Evolutionary conservation across 2,113 vertebrate species (phyloP).

Genomic region (Bambusicola thoracicus): DNA sequence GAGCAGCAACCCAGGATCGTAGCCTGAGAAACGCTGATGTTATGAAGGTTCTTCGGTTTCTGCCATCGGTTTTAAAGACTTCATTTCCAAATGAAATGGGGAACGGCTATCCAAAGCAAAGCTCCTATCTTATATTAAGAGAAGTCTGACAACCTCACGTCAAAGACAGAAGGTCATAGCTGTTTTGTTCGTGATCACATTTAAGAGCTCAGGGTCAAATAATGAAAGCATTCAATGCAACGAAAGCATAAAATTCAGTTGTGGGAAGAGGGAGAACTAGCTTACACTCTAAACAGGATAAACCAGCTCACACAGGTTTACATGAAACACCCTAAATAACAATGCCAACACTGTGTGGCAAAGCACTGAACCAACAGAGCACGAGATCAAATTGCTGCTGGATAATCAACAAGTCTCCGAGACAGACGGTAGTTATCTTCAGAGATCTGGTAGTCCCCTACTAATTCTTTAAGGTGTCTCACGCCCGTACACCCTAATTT

Average conservation of each 20-base stretch:
- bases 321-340: constrained; percentile 18
- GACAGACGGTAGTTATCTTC: background rate
- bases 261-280: background rate
- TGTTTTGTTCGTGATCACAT: background rate
- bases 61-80: background rate
- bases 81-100: background rate
- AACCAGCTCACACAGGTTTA: constrained; percentile 53
- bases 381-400: constrained; percentile 8
- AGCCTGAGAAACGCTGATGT: background rate
- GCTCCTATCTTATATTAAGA: background rate
- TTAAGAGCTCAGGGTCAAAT: background rate
- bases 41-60: background rate
- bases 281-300: constrained; percentile 45
- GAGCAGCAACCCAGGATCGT: background rate
- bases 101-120: background rate
- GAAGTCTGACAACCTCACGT: background rate
- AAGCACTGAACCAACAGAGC: constrained; percentile 33
- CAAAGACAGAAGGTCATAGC: background rate
- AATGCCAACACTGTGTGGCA: constrained; percentile 3
- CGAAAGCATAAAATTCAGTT: background rate
- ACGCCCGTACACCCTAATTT: background rate
- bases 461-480: background rate
- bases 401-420: background rate
- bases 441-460: background rate
- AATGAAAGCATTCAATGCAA: background rate